phyloP scores from a whole-genome alignment of 1,140 invertebrate genomes.

The Drosophila arizonae region DNA sequence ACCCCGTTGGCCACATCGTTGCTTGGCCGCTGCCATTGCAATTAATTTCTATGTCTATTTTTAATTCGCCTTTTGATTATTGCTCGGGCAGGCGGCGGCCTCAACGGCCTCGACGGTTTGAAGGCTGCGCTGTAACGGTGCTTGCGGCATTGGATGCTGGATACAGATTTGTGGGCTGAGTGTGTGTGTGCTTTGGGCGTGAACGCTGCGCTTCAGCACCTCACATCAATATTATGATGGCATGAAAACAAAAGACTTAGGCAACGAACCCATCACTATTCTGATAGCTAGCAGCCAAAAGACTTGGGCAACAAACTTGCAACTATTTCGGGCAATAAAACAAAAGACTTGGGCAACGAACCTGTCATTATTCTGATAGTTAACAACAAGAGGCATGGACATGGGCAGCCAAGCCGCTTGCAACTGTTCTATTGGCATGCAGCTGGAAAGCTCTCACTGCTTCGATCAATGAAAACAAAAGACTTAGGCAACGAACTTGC shows the following conservation, averaged over 20 bases:
- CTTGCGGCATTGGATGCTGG: neutral
- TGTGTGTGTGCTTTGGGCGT: slow-evolving; percentile 6
- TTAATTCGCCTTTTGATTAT: slow-evolving; percentile 63
- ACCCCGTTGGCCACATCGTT: slow-evolving; percentile 18
- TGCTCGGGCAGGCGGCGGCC: slow-evolving; percentile 13
- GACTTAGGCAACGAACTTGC: slow-evolving; percentile 66
- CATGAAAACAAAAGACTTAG: slow-evolving; percentile 59
- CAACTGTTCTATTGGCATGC: neutral
- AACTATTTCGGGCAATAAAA: neutral
- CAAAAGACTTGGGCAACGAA: slow-evolving; percentile 9
- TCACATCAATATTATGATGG: slow-evolving; percentile 28
- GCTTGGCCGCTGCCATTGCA: slow-evolving; percentile 50
- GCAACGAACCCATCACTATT: slow-evolving; percentile 51
- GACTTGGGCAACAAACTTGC: slow-evolving; percentile 17
- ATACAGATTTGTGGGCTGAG: neutral
- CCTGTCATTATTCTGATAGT: neutral
- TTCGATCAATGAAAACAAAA: slow-evolving; percentile 37
- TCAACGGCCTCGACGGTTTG: neutral
- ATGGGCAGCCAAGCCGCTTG: neutral
- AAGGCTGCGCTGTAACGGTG: slow-evolving; percentile 36
- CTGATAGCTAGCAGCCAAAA: neutral
- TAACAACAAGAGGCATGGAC: too few relatives aligned
- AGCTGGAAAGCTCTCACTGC: neutral
- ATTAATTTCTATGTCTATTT: slow-evolving; percentile 74
- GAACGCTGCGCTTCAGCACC: slow-evolving; percentile 10